phyloP scores from a whole-genome alignment of 2,113 vertebrate genomes.

The Seriola dumerili region DNA sequence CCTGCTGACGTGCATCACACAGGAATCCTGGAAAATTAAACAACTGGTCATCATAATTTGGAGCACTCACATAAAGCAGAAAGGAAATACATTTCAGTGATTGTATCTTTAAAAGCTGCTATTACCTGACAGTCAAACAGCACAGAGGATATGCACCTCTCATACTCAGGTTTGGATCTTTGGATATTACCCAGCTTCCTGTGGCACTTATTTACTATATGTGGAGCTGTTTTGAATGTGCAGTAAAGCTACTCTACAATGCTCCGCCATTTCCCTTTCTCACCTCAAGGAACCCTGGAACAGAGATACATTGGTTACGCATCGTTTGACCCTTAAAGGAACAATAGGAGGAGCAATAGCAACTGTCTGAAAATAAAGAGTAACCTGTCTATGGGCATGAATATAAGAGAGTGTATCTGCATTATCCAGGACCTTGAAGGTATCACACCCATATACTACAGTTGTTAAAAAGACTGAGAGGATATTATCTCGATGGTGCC shows the following conservation, averaged over 20 bases:
- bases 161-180: not conserved
- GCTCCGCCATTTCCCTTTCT: not conserved
- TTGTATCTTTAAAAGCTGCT: slow-evolving; percentile 4
- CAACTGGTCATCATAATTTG: slow-evolving; percentile 22
- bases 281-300: not conserved
- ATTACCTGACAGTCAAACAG: not conserved
- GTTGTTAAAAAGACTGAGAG: slow-evolving; percentile 51
- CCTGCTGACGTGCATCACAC: not conserved
- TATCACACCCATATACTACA: slow-evolving; percentile 27
- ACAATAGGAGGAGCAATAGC: slow-evolving; percentile 23
- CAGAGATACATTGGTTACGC: slow-evolving; percentile 11
- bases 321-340: slow-evolving; percentile 37
- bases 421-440: slow-evolving; percentile 52
- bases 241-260: not conserved
- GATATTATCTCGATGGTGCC: slow-evolving; percentile 30
- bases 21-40: slow-evolving; percentile 16
- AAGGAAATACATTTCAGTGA: not conserved
- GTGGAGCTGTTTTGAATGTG: not conserved
- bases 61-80: not conserved
- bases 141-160: not conserved
- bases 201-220: not conserved
- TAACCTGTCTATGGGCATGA: slow-evolving; percentile 5
- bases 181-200: not conserved
- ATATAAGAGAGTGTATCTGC: slow-evolving; percentile 20
- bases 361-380: slow-evolving; percentile 27